phyloP scores from a whole-genome alignment of 2,113 vertebrate species.

The Parotia lawesii region DNA sequence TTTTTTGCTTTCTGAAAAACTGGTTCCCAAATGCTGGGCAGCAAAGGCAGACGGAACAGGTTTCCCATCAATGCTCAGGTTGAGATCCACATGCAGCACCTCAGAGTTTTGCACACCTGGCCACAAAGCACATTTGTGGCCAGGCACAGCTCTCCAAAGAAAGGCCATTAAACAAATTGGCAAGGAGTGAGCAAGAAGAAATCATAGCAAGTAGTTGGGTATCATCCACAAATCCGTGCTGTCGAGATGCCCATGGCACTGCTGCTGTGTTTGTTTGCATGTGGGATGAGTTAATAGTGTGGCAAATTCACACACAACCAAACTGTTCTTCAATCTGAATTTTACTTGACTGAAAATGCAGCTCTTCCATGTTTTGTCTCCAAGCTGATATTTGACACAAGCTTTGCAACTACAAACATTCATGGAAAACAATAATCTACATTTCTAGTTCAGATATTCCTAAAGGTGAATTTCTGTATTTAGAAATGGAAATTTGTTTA shows the following conservation, averaged over 20 bases:
- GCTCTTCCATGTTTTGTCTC: background rate
- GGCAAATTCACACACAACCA: background rate
- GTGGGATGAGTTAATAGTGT: conserved; percentile 11
- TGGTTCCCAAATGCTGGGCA: background rate
- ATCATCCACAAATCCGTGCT: background rate
- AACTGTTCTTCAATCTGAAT: background rate
- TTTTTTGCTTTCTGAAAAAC: background rate
- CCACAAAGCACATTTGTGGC: background rate
- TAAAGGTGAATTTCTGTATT: background rate
- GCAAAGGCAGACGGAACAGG: background rate
- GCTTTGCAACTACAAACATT: background rate
- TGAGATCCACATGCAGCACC: background rate
- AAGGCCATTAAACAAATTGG: background rate
- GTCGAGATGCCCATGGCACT: background rate
- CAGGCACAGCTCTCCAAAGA: background rate
- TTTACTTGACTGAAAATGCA: background rate
- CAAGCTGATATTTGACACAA: background rate
- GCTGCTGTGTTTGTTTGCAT: background rate
- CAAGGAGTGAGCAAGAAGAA: background rate
- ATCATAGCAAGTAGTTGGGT: background rate
- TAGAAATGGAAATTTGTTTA: background rate
- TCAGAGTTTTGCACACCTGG: background rate
- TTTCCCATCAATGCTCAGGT: background rate
- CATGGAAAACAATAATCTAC: background rate
- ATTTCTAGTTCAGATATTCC: background rate